Conservation (phyloP, 1,140 invertebrate genomes). For the Medauroidea extradentata region DNA sequence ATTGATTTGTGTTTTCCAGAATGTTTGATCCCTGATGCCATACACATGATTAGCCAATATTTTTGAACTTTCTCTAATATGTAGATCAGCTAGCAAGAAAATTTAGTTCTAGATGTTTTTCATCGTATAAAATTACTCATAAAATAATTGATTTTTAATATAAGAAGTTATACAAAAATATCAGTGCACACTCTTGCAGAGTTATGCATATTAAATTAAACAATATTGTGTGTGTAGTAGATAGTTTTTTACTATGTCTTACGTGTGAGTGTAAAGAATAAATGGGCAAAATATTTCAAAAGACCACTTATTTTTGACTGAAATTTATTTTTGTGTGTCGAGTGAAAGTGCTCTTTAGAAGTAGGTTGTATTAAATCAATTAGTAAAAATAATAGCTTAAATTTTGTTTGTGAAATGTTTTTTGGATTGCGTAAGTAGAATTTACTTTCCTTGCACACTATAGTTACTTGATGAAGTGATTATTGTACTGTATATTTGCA, state of each 20-base stretch:
- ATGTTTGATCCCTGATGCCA: too few species aligned
- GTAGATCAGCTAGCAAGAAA: neutral
- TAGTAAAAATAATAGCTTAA: neutral
- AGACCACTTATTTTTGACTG: constrained; percentile 1
- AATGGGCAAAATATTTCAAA: neutral
- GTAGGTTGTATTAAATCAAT: neutral
- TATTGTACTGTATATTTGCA: constrained; percentile 2
- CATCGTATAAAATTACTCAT: neutral
- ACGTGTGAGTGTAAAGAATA: neutral
- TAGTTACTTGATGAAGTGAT: neutral
- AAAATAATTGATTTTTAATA: neutral
- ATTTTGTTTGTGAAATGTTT: neutral
- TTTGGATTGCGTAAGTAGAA: neutral
- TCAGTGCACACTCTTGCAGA: neutral
- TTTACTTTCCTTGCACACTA: neutral
- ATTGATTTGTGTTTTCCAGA: too few species aligned
- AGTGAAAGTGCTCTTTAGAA: neutral
- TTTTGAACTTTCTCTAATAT: neutral
- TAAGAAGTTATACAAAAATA: neutral
- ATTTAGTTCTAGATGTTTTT: neutral
- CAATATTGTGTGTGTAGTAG: constrained; percentile 5
- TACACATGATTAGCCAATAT: neutral
- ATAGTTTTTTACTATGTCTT: constrained; percentile 7
- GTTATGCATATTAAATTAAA: neutral
- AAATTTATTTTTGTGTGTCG: neutral